Evolutionary conservation across 2,113 vertebrate genomes (phyloP).

Genomic region (Rhinolophus sinicus): DNA sequence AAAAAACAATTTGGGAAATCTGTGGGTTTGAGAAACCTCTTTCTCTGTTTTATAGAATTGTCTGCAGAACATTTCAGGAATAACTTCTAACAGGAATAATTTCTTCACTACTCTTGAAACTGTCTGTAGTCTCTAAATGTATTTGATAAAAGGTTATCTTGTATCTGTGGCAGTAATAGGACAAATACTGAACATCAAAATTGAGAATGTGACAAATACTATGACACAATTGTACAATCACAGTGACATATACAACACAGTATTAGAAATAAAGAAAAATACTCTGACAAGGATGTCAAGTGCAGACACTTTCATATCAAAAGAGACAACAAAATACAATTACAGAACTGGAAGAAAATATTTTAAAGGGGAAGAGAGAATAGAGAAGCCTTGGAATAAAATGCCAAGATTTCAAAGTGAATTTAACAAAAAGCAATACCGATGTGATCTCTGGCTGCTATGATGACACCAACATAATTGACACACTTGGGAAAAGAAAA

Average conservation of each 20-base stretch:
- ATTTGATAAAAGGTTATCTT: conserved; percentile 63
- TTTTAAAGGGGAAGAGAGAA: not conserved
- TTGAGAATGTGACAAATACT: conserved; percentile 65
- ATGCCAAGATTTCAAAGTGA: conserved; percentile 38
- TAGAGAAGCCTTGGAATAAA: conserved; percentile 46
- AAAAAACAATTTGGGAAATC: not conserved
- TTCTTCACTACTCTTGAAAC: not conserved
- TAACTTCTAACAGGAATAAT: not conserved
- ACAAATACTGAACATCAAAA: conserved; percentile 37
- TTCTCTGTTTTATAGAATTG: not conserved
- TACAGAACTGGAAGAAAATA: conserved; percentile 7
- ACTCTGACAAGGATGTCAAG: conserved; percentile 39
- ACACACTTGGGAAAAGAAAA: conserved; percentile 15
- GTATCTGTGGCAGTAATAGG: conserved; percentile 14
- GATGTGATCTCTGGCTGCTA: not conserved
- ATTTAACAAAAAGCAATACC: conserved; percentile 47
- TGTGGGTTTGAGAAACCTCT: not conserved
- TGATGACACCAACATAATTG: conserved; percentile 41
- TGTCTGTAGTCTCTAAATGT: conserved; percentile 15
- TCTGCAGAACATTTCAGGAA: not conserved
- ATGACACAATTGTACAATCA: conserved; percentile 58
- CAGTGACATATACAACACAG: conserved; percentile 58
- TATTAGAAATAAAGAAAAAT: conserved; percentile 52
- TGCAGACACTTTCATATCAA: conserved; percentile 58
- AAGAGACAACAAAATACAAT: conserved; percentile 66